A percentile compares a stretch with the other conserved stretches of the same genome.
Conservation (phyloP, 1,140 invertebrate genomes). For the Hycleus cichorii region DNA sequence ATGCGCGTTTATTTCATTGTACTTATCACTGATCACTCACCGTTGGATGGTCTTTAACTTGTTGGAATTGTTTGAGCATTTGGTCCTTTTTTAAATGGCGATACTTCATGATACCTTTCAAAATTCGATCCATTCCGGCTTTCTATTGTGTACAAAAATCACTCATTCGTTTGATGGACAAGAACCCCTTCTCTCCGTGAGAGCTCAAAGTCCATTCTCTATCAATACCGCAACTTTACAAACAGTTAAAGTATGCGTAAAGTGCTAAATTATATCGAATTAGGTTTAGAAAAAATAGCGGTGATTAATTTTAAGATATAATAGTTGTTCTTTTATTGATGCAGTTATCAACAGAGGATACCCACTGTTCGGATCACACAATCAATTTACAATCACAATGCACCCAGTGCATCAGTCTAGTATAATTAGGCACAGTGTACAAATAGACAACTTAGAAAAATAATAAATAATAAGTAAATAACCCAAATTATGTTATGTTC, state of each 20-base stretch:
- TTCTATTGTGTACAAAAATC: too few relatives aligned
- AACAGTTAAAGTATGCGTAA: too few relatives aligned
- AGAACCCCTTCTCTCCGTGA: too few relatives aligned
- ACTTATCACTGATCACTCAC: constrained; percentile 48
- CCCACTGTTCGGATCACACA: constrained; percentile 39
- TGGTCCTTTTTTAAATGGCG: constrained; percentile 66
- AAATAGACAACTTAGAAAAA: constrained; percentile 25
- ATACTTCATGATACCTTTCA: constrained; percentile 83
- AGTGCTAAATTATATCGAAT: too few relatives aligned
- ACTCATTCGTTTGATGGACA: too few relatives aligned
- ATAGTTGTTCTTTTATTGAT: constrained; percentile 33
- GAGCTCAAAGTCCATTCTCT: too few relatives aligned
- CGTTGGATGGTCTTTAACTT: constrained; percentile 78
- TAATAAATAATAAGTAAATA: constrained; percentile 3
- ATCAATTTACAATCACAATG: constrained; percentile 29
- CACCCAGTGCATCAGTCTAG: constrained; percentile 32
- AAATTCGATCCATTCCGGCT: constrained; percentile 67
- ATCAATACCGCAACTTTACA: too few relatives aligned
- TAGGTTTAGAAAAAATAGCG: too few relatives aligned
- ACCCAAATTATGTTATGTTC: background rate
- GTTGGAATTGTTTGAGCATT: constrained; percentile 86
- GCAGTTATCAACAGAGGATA: constrained; percentile 36
- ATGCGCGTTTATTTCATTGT: background rate
- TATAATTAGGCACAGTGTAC: constrained; percentile 38
- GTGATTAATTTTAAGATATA: constrained; percentile 2